These are phyloP conservation scores for Ataeniobius toweri DNA, from an alignment of 2,797 vertebrate genomes.

Conservation along the genomic window DNA sequence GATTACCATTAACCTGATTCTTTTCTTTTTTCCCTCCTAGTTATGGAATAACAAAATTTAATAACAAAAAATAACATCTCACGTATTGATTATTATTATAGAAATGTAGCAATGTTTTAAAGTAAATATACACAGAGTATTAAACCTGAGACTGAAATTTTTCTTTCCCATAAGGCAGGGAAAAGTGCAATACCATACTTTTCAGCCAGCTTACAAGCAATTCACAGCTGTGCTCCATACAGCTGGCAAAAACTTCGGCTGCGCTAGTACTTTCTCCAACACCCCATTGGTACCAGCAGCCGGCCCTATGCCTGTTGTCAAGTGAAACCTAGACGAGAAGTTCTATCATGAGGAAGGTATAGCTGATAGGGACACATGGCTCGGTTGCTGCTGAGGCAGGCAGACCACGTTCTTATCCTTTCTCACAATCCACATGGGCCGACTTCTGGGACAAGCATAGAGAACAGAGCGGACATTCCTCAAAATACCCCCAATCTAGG, in stretches of 20 bases:
- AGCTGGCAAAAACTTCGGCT: neutral
- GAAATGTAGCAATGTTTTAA: no score
- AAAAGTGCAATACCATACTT: neutral
- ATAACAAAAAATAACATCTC: no score
- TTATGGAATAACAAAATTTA: neutral
- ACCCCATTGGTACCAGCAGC: no score
- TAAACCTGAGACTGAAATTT: neutral
- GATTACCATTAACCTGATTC: neutral
- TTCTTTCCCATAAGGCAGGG: neutral
- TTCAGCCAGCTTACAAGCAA: neutral
- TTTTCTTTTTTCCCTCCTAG: no score
- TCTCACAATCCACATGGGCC: conserved; percentile 51
- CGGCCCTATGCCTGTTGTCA: conserved; percentile 25
- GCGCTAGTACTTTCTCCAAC: neutral
- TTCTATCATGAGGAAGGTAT: conserved; percentile 55
- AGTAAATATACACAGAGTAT: neutral
- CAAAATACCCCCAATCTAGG: conserved; percentile 77
- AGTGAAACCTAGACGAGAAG: conserved; percentile 65
- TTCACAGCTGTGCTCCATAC: neutral
- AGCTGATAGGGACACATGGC: conserved; percentile 44
- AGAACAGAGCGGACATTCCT: conserved; percentile 73
- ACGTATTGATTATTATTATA: no score
- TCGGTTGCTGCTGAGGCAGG: conserved; percentile 34
- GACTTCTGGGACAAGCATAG: conserved; percentile 69
- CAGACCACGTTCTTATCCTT: conserved; percentile 40